Percentiles rank a stretch among this genome's conserved stretches.
Conservation (phyloP, 2,113 vertebrate species). For the Tragelaphus buxtoni region DNA sequence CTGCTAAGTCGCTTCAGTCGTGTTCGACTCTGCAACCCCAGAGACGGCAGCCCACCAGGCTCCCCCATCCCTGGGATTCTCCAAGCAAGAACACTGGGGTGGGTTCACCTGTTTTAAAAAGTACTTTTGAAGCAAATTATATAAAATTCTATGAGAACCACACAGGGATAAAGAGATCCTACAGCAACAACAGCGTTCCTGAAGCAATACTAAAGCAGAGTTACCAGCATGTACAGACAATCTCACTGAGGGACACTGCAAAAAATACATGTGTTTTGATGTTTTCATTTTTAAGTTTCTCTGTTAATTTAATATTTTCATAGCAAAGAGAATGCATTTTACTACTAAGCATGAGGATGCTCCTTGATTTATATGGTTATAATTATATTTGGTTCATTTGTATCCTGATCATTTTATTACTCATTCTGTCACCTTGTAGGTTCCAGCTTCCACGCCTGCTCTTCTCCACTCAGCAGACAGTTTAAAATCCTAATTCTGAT, state of each 20-base stretch:
- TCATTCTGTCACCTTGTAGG: background rate
- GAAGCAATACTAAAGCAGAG: background rate
- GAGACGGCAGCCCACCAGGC: too few relatives aligned
- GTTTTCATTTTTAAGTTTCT: background rate
- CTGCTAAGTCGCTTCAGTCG: too few relatives aligned
- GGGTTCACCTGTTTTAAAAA: background rate
- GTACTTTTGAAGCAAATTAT: background rate
- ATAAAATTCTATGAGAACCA: background rate
- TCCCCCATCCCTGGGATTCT: too few relatives aligned
- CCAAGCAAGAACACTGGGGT: too few relatives aligned
- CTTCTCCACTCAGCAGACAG: background rate
- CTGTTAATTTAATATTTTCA: background rate
- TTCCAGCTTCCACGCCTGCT: background rate
- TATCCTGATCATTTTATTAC: background rate
- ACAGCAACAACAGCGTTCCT: background rate
- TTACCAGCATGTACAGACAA: background rate
- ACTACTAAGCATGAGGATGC: background rate
- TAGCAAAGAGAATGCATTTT: background rate
- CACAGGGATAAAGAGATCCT: background rate
- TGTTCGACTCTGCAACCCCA: too few relatives aligned
- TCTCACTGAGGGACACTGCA: background rate
- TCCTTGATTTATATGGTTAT: background rate
- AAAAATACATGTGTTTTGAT: background rate
- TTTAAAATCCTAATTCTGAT: background rate
- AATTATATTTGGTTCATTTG: background rate